Conservation (phyloP, 2,113 vertebrate genomes). For the Cynocephalus volans region DNA sequence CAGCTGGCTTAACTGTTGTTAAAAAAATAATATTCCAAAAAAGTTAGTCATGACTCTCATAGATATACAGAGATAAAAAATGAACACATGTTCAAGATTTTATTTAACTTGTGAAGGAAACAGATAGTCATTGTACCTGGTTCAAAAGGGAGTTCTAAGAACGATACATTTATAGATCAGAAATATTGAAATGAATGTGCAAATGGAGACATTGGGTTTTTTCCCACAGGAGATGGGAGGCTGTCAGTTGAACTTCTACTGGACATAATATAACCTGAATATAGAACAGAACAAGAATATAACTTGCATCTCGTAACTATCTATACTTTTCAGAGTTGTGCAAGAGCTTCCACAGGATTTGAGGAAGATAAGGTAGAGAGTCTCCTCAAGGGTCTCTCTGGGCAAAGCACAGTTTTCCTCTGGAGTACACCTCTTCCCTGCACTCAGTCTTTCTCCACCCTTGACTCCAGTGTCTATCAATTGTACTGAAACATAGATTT, state of each 20-base stretch:
- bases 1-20: background rate
- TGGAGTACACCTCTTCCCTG: background rate
- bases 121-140: background rate
- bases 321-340: background rate
- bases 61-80: background rate
- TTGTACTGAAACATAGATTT: background rate
- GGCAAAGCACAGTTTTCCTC: background rate
- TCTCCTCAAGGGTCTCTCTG: background rate
- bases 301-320: background rate
- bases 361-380: background rate
- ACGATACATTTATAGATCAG: background rate
- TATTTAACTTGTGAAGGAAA: background rate
- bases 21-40: background rate
- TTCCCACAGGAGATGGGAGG: background rate
- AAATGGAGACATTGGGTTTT: background rate
- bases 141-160: background rate
- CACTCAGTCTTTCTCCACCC: background rate
- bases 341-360: background rate
- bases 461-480: background rate
- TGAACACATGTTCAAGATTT: slow-evolving; percentile 6
- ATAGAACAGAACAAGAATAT: too few species aligned
- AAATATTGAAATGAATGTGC: background rate
- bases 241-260: background rate
- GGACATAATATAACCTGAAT: background rate
- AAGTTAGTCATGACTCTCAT: background rate